These are phyloP conservation scores for Tribolium freemani DNA, from an alignment of 2,888 invertebrate genomes.

Conservation along the genomic window DNA sequence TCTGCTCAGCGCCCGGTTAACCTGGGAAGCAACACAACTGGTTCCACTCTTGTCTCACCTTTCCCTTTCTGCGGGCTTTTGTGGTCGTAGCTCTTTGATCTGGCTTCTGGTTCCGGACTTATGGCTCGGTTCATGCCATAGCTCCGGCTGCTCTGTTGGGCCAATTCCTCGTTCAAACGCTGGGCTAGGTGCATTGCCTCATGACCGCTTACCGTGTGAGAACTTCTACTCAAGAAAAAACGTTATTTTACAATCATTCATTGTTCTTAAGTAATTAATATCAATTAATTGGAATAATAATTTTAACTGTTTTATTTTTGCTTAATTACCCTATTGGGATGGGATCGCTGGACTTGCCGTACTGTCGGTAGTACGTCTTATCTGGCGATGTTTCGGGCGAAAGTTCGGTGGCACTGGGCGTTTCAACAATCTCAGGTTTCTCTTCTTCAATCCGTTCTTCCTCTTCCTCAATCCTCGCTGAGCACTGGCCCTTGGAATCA, in stretches of 20 bases:
- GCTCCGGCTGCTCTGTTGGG: conserved; percentile 62
- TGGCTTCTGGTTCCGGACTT: conserved; percentile 73
- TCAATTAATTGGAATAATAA: no score
- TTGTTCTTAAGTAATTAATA: no score
- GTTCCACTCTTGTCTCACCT: conserved; percentile 62
- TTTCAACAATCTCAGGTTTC: conserved; percentile 50
- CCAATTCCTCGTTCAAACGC: conserved; percentile 77
- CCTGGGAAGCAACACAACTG: conserved; percentile 32
- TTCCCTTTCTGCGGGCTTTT: conserved; percentile 70
- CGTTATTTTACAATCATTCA: no score
- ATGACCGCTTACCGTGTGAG: conserved; percentile 85
- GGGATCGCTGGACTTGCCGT: conserved; percentile 77
- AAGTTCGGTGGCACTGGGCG: conserved; percentile 44
- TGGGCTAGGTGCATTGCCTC: conserved; percentile 84
- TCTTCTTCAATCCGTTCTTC: conserved; percentile 66
- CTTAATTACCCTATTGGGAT: conserved; percentile 78
- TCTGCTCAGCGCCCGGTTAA: conserved; percentile 30
- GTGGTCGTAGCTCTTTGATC: conserved; percentile 79
- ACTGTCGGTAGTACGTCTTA: conserved; percentile 61
- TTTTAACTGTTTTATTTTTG: no score
- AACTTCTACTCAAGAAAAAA: conserved; percentile 66
- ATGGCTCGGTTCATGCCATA: conserved; percentile 65
- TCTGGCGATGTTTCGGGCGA: conserved; percentile 50
- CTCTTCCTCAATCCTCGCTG: conserved; percentile 81
- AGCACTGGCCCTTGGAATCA: conserved; percentile 65